Percentiles rank a stretch among this genome's conserved stretches.
phyloP scores from a whole-genome alignment of 2,113 vertebrate species.

The Neofelis nebulosa region DNA sequence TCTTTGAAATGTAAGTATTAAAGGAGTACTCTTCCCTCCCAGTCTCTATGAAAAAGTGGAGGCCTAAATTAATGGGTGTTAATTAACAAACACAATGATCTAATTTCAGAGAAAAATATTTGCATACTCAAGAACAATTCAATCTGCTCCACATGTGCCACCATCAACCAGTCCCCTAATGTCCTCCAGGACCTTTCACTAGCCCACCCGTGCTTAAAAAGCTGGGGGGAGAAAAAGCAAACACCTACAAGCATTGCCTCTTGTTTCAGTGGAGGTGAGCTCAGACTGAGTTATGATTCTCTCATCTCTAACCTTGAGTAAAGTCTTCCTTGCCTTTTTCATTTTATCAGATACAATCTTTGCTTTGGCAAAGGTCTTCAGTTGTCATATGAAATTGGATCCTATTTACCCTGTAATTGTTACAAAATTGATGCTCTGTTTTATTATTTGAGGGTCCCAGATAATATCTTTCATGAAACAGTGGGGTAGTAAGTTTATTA shows the following conservation, averaged over 20 bases:
- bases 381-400: background rate
- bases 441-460: background rate
- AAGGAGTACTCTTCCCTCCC: accelerated
- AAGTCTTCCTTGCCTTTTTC: background rate
- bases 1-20: background rate
- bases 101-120: background rate
- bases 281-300: background rate
- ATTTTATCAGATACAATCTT: background rate
- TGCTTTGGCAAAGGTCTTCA: background rate
- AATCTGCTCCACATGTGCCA: background rate
- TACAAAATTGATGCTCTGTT: background rate
- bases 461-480: background rate
- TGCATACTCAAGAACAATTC: background rate
- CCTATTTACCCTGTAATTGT: background rate
- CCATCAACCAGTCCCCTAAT: background rate
- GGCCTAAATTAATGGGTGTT: background rate
- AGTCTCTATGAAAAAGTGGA: background rate
- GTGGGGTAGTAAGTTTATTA: background rate
- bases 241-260: background rate
- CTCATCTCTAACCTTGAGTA: background rate
- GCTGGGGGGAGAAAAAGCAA: background rate
- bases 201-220: background rate
- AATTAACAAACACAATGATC: background rate
- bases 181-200: background rate
- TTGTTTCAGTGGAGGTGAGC: background rate